Conservation (phyloP, 2,113 vertebrate genomes). For the Tyrannus savana region DNA sequence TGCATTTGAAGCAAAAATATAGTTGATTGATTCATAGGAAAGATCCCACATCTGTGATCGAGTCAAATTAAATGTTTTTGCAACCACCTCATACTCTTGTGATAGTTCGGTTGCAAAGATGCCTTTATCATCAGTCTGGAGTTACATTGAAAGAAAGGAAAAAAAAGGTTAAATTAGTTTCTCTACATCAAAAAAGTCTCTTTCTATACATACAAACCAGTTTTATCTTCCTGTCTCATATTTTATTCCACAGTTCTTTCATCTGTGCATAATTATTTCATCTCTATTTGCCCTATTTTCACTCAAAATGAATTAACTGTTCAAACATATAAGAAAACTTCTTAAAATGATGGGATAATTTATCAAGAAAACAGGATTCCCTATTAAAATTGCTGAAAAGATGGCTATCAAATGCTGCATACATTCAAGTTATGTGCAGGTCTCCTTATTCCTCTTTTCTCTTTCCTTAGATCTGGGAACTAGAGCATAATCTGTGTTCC, state of each 20-base stretch:
- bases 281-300: not conserved
- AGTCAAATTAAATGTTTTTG: constrained; percentile 86
- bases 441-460: not conserved
- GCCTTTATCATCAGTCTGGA: constrained; percentile 96
- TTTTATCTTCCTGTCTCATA: not conserved
- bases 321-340: not conserved
- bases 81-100: constrained; percentile 90
- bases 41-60: constrained; percentile 85
- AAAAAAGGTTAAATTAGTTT: not conserved
- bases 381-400: not conserved
- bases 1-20: constrained; percentile 82
- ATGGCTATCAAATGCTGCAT: not conserved
- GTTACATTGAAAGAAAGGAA: constrained; percentile 18
- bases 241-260: not conserved
- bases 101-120: constrained; percentile 92
- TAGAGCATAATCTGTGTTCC: not conserved
- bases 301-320: not conserved
- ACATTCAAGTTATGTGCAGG: not conserved
- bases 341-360: not conserved
- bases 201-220: not conserved
- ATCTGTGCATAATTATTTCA: not conserved
- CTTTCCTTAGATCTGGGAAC: not conserved
- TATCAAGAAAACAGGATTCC: not conserved
- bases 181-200: not conserved
- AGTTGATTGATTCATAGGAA: constrained; percentile 86